Percentiles rank a stretch among this genome's conserved stretches.
Conservation (phyloP, 2,888 invertebrate genomes). For the Amphipyra tragopoginis region DNA sequence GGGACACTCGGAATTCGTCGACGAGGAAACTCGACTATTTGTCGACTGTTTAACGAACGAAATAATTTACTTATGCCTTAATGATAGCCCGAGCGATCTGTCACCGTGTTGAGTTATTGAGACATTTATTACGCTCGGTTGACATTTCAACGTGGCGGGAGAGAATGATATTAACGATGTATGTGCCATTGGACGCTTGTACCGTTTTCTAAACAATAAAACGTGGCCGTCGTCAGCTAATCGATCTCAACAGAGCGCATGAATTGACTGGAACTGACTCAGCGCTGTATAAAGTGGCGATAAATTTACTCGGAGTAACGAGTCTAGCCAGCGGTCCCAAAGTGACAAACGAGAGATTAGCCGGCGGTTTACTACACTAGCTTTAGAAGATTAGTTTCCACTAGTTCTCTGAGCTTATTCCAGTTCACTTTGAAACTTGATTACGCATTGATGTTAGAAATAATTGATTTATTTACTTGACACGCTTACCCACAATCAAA, state of each 20-base stretch:
- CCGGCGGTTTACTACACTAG: constrained; percentile 61
- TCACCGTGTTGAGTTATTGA: constrained; percentile 71
- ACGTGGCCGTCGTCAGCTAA: constrained; percentile 61
- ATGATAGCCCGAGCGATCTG: constrained; percentile 70
- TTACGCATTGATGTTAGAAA: constrained; percentile 38
- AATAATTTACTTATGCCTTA: constrained; percentile 71
- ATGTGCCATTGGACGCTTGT: constrained; percentile 59
- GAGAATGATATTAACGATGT: constrained; percentile 67
- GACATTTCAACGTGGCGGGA: constrained; percentile 67
- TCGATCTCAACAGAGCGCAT: constrained; percentile 63
- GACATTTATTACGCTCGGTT: constrained; percentile 71
- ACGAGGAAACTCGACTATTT: constrained; percentile 59
- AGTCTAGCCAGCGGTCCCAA: constrained; percentile 60
- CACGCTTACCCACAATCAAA: constrained; percentile 12
- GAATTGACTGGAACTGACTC: constrained; percentile 62
- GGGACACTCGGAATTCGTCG: constrained; percentile 50
- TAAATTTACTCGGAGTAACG: constrained; percentile 67
- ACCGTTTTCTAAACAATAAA: constrained; percentile 67
- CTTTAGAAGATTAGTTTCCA: constrained; percentile 58
- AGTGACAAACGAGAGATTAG: constrained; percentile 71
- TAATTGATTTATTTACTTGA: constrained; percentile 32
- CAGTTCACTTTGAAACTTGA: constrained; percentile 46
- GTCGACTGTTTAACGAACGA: constrained; percentile 65
- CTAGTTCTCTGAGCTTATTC: constrained; percentile 46
- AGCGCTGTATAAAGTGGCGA: constrained; percentile 65